Base-by-base conservation (phyloP, 92 coral and sea anemone genomes). In the Epizoanthus rinbou region DNA sequence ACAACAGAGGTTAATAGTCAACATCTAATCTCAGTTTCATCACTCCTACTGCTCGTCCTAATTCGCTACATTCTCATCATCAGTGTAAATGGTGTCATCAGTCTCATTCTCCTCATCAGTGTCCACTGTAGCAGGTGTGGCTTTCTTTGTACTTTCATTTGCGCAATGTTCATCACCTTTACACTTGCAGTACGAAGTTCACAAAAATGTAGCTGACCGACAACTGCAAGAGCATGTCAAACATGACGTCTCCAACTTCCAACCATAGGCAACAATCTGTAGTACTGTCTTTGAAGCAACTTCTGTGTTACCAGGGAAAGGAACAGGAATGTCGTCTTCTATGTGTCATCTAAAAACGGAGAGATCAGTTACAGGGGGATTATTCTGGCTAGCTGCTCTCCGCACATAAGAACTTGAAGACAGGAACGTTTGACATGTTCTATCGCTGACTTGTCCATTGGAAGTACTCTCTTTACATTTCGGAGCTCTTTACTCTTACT, bases 261-360 rank as follows among this genome's bases (percentile, higher is more conserved):
- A 65, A 22, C 70, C 70, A 65, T 39, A 65, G 70, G 70, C 70
- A 65, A 65, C 70, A 65, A 65, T 33, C 70, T 65, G 70, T 65
- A 65, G 43, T 65, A 65, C 43, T 65, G 70, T 65, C 70, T 65
- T 65, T 65, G 70, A 17, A 65, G 70, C 70, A 65, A 65, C 70
- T 1, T 65, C 70, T 65, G 28, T 65, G 70, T 79, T 79, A 58
- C 70, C 83, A 59, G 54, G 66, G 66, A 50, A 69, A 54, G 83
- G 71, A 79, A 79, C 83, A 60, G 83, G 63, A 60, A 79, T 79
- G 14, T 41, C 83, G 69, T 79, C 71, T 37, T 79, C 60, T 47
- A 79, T 31, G 18, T 79, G 53, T 70, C 83, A 79, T 58, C 72
- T 70, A 79, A 79, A 79, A 54, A 41, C 31, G 57, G 69, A 60